Base-by-base conservation (phyloP, 2,797 vertebrate species). In the Scarus forsteni region DNA sequence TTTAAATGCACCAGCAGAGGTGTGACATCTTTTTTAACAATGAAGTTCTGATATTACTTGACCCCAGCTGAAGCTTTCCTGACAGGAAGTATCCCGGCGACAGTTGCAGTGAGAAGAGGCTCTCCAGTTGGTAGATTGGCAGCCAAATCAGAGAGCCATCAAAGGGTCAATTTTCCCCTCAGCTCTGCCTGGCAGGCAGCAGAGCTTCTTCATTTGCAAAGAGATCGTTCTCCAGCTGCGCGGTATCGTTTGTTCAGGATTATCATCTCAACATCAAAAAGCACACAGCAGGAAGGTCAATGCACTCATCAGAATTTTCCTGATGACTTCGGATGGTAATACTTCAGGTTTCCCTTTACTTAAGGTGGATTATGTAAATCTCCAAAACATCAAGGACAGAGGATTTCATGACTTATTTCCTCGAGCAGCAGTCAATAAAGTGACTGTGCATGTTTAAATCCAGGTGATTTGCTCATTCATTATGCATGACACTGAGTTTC, bases 281-380 rank as follows among this genome's bases (percentile, higher is more conserved):
- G 45, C 54, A 38, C 34, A 18, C 48, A 14, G 3, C 0, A 16
- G 8, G 52, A 49, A 6, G 53, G 38, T 81, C 72, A 66, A 12
- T 56, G 51, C 36, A 3, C 58, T 66, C 18, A 66, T 70, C 27
- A 54, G 61, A 66, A 76, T 76, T n/a, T 75, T 42, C 54, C 56
- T 69, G 64, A 69, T 66, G 63, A 60, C 48, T 18, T 40, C 19
- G n/a, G 38, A 13, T 49, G 50, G 45, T 53, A 72, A 70, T 36
- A 58, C 52, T 50, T 8, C 0, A 0, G 27, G 38, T 64, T 66
- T 62, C 54, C 52, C 55, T 35, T 71, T 57, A 48, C 58, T 77
- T 52, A 51, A 27, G 43, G 64, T 71, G 77, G 83, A 85, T 83
- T 85, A 81, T 82, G 72, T 51, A 77, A 72, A 84, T 70, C 66